Base-by-base conservation (phyloP, 2,113 vertebrate genomes). In the Loxodonta africana region DNA sequence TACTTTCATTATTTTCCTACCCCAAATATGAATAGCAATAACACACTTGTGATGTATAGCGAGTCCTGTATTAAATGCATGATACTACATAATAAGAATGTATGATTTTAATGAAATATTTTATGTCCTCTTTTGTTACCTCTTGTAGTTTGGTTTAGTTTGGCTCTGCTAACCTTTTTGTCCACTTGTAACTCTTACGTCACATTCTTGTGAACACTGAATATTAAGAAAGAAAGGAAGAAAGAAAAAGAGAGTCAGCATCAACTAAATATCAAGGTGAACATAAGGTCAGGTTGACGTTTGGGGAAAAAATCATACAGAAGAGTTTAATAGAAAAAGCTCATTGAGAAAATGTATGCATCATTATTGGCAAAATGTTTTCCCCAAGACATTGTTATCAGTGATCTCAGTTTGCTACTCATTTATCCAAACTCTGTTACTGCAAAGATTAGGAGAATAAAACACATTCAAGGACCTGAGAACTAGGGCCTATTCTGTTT, bases 21-120 rank as follows among this genome's bases (percentile, higher is more conserved):
- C 51, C 90, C 84, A 93, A 97, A 93, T 97, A 96, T n/a, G 62
- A 95, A 80, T 48, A 96, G 83, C 73, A 96, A 90, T 96, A 96
- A 95, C 23, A 81, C 44, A 95, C 51, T 90, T 78, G 51, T 97
- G 83, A 97, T 97, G 71, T 92, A 97, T 86, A 92, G 76, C 85
- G 81, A 97, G 76, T 88, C 25, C 8, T 95, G 30, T 78, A 86
- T 85, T 97, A 96, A 94, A 95, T 88, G 90, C 77, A 92, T 82
- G 84, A 86, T 93, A 93, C 88, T 93, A 83, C 23, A 20, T 92
- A 96, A 95, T 93, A 90, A 95, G 76, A 96, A 96, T 97, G 82
- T 88, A 96, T 96, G 73, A 57, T 88, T 96, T 97, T 97, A 97
- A 98, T 97, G 95, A 97, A 97, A 97, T 96, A 96, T 84, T 96